Conservation (phyloP, 2,113 vertebrate genomes). For the Megaceryle torquata region DNA sequence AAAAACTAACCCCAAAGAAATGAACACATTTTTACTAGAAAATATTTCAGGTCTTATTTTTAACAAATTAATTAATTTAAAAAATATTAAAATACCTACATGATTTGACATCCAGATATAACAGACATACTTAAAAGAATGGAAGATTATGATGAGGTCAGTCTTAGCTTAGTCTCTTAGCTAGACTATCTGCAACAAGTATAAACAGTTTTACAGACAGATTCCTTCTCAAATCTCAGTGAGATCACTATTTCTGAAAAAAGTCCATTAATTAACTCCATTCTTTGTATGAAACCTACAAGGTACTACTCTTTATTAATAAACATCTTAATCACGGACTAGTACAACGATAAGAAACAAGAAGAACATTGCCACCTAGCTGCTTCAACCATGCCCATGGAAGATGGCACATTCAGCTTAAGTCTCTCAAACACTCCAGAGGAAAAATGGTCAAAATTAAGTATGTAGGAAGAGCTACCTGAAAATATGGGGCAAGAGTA, state of each 20-base stretch:
- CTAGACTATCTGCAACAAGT: background rate
- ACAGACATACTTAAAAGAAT: background rate
- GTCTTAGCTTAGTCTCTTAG: background rate
- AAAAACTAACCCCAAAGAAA: background rate
- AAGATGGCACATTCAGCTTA: background rate
- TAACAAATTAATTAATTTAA: background rate
- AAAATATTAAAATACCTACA: background rate
- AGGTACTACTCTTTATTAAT: conserved; percentile 43
- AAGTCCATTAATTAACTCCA: conserved; percentile 44
- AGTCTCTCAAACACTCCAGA: background rate
- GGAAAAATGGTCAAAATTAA: background rate
- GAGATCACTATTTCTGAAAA: conserved; percentile 26
- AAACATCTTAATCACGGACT: conserved; percentile 39
- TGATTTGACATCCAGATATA: background rate
- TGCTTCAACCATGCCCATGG: conserved; percentile 14
- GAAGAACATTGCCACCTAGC: conserved; percentile 71
- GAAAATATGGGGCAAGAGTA: background rate
- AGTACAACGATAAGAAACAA: conserved; percentile 26
- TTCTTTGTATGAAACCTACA: background rate
- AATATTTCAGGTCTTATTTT: background rate
- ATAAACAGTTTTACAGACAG: background rate
- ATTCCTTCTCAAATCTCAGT: background rate
- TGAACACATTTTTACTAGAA: background rate
- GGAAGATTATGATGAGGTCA: background rate
- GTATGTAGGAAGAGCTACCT: background rate